Percentiles rank a stretch among this genome's conserved stretches.
Evolutionary conservation across 2,113 vertebrate species (phyloP).

Genomic region (Chloebia gouldiae): DNA sequence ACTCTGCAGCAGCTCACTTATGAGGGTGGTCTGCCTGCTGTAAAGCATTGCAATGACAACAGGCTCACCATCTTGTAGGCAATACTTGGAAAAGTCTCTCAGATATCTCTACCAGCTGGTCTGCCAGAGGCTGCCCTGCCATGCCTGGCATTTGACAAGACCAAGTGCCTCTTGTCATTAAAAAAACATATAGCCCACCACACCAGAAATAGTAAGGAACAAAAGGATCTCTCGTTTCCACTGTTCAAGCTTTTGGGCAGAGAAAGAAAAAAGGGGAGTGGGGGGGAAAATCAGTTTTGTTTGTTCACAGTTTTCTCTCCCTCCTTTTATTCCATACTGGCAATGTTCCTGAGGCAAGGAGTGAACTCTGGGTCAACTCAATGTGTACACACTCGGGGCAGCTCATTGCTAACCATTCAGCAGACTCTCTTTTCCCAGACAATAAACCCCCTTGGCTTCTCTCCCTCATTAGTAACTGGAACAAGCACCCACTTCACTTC

Average conservation of each 20-base stretch:
- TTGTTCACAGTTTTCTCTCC: slow-evolving; percentile 7
- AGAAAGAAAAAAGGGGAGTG: not conserved
- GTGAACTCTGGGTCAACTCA: slow-evolving; percentile 9
- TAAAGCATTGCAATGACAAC: not conserved
- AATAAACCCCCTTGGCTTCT: slow-evolving; percentile 21
- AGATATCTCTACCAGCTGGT: not conserved
- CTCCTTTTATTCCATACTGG: not conserved
- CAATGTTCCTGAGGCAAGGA: not conserved
- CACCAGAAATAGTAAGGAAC: not conserved
- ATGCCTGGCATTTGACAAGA: not conserved
- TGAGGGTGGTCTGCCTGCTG: not conserved
- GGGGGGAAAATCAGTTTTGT: not conserved
- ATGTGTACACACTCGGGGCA: slow-evolving; percentile 1
- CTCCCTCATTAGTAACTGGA: slow-evolving; percentile 42
- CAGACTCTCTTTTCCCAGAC: not conserved
- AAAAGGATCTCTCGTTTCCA: not conserved
- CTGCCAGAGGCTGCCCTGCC: not conserved
- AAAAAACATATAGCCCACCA: not conserved
- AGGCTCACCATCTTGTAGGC: not conserved
- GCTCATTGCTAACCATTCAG: not conserved
- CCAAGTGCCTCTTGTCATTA: not conserved
- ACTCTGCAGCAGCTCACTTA: not conserved
- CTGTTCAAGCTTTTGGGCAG: not conserved
- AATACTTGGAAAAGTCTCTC: not conserved
- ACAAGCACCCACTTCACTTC: slow-evolving; percentile 39